phyloP scores from a whole-genome alignment of 1,140 invertebrate species.

The Stenopsyche tienmushanensis region DNA sequence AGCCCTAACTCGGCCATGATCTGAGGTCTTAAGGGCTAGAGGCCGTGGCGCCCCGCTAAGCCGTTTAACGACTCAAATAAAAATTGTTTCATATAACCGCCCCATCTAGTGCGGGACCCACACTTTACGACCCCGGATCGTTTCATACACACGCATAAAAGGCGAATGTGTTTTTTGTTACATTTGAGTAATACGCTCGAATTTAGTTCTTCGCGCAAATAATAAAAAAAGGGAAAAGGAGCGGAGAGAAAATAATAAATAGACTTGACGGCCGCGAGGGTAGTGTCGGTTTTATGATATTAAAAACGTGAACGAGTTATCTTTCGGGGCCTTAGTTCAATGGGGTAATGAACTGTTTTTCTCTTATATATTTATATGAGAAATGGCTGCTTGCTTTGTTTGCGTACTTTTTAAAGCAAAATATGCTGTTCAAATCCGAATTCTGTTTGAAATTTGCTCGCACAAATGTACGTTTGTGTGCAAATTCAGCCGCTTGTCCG shows the following conservation, averaged over 20 bases:
- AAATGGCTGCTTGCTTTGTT: too few relatives aligned
- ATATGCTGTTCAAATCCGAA: too few relatives aligned
- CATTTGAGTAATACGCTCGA: background rate
- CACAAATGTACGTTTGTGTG: too few relatives aligned
- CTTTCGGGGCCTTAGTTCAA: background rate
- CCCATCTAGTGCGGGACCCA: background rate
- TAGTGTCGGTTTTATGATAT: slow-evolving; percentile 4
- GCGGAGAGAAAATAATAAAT: slow-evolving; percentile 6
- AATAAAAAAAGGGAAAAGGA: background rate
- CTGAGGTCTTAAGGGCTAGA: slow-evolving; percentile 3
- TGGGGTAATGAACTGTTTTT: slow-evolving; percentile 2
- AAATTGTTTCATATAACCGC: slow-evolving; percentile 26
- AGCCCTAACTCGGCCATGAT: background rate
- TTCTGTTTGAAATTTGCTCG: too few relatives aligned
- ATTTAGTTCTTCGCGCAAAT: background rate
- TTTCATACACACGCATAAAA: background rate
- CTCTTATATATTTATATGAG: too few relatives aligned
- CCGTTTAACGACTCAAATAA: slow-evolving; percentile 29
- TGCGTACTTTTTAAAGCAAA: too few relatives aligned
- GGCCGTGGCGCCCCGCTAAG: slow-evolving; percentile 3
- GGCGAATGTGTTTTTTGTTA: slow-evolving; percentile 6
- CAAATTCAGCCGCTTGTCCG: too few relatives aligned
- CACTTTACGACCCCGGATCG: slow-evolving; percentile 10
- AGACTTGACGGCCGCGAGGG: background rate
- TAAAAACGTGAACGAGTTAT: slow-evolving; percentile 12